Conservation (phyloP, 2,888 invertebrate genomes). For the Hirtodrosophila histrioides region DNA sequence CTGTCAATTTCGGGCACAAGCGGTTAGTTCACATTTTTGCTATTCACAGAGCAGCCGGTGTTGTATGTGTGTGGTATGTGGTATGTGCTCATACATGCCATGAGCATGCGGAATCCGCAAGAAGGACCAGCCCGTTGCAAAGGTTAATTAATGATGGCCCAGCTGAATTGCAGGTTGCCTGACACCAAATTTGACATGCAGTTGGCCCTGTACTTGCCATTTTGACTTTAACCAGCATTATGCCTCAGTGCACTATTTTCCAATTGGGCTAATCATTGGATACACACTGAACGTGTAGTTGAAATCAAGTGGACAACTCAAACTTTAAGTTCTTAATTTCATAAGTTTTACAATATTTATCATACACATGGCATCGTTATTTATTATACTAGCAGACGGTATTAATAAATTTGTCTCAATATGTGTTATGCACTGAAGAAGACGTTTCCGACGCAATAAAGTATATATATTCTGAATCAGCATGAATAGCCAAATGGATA, state of each 20-base stretch:
- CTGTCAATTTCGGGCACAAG: slow-evolving; percentile 25
- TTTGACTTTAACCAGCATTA: slow-evolving; percentile 6
- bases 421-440: too few relatives aligned
- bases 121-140: slow-evolving; percentile 9
- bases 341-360: too few relatives aligned
- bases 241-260: slow-evolving; percentile 10
- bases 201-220: slow-evolving; percentile 2
- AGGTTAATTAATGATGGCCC: slow-evolving; percentile 35
- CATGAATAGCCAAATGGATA: too few relatives aligned
- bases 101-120: slow-evolving; percentile 20
- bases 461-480: too few relatives aligned
- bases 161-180: slow-evolving; percentile 18
- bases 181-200: slow-evolving; percentile 22
- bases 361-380: too few relatives aligned
- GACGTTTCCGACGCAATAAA: too few relatives aligned
- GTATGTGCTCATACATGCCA: slow-evolving; percentile 2
- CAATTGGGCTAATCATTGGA: slow-evolving; percentile 15
- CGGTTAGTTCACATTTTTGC: slow-evolving; percentile 33
- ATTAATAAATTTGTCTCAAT: too few relatives aligned
- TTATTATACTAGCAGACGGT: too few relatives aligned
- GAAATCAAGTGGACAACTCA: background rate
- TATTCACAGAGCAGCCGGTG: background rate
- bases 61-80: slow-evolving; percentile 1
- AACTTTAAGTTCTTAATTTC: background rate
- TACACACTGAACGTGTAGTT: background rate